Percentiles rank a stretch among this genome's conserved stretches.
Evolutionary conservation across 2,888 invertebrate species (phyloP).

Genomic region (Folsomia manolachei): DNA sequence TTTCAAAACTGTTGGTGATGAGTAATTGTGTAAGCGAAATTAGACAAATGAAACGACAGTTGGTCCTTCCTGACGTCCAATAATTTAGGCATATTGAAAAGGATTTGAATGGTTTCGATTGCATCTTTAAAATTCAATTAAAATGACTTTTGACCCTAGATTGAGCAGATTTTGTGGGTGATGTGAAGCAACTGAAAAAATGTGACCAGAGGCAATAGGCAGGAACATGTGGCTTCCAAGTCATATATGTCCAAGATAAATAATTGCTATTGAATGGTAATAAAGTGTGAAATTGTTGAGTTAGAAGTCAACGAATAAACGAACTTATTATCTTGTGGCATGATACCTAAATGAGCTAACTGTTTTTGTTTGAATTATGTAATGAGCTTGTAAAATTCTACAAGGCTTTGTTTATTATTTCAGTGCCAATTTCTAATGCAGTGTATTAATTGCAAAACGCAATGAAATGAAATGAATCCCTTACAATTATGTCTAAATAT

Average conservation of each 20-base stretch:
- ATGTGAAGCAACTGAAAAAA: background rate
- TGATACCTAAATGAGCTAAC: too few species aligned
- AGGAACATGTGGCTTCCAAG: background rate
- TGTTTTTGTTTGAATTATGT: too few species aligned
- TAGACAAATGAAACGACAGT: background rate
- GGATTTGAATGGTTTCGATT: background rate
- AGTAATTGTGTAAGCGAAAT: background rate
- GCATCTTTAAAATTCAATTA: background rate
- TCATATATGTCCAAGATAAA: background rate
- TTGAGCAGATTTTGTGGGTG: background rate
- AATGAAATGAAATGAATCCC: too few species aligned
- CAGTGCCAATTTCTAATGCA: too few species aligned
- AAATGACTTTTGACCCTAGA: background rate
- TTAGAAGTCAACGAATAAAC: too few species aligned
- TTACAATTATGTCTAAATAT: too few species aligned
- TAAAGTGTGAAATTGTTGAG: background rate
- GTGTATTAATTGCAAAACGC: too few species aligned
- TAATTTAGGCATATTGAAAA: background rate
- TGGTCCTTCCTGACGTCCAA: background rate
- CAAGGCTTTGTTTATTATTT: too few species aligned
- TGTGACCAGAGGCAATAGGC: too few species aligned
- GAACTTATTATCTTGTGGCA: too few species aligned
- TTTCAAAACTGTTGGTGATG: background rate
- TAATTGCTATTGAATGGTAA: background rate
- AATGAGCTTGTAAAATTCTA: too few species aligned